Evolutionary conservation across 2,888 invertebrate genomes (phyloP), one percentile per base, ranked within the genome.

Genomic region (Ectemnius cavifrons): DNA sequence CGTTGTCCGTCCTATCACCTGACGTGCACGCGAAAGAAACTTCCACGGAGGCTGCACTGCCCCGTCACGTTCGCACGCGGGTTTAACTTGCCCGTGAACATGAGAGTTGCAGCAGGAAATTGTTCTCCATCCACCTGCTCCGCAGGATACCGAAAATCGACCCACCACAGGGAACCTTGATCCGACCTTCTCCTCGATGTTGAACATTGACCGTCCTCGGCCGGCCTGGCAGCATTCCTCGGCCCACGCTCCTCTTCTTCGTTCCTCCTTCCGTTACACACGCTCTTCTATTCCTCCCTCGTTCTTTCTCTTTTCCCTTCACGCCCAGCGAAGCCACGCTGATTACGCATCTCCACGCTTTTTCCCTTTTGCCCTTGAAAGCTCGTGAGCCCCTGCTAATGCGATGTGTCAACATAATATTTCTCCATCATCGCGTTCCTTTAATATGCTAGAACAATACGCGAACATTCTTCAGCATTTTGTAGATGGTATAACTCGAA

Each of bases 151-250:
- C 81, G 80, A 81, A 81, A 81, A 80, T 78, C 73, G 64, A 67
- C 37, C 37, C 37, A 73, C 71, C 61, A 63, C 60, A 46, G 37
- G 69, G 66, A 81, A 63, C 84, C 81, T 85, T 84, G 80, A 83
- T 79, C 73, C 75, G 84, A 85, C 85, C 85, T 85, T 85, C 85
- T 74, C 75, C 79, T 69, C 72, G 70, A 60, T 62, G 16, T 37
- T 61, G 59, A 77, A 62, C 70, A 67, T 79, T 75, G 77, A 75
- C 72, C 71, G 61, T 73, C 75, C 56, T 64, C 63, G 58, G 71
- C 73, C 37, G 65, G 75, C 73, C 65, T 37, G 75, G 64, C 79
- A 58, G 69, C 83, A 85, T 84, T 85, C 84, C 82, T 71, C 80
- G 61, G 59, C 73, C 75, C 71, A 77, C 73, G 69, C 74, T 67